Evolutionary conservation across 2,113 vertebrate genomes (phyloP).

Genomic region (Lepus americanus): DNA sequence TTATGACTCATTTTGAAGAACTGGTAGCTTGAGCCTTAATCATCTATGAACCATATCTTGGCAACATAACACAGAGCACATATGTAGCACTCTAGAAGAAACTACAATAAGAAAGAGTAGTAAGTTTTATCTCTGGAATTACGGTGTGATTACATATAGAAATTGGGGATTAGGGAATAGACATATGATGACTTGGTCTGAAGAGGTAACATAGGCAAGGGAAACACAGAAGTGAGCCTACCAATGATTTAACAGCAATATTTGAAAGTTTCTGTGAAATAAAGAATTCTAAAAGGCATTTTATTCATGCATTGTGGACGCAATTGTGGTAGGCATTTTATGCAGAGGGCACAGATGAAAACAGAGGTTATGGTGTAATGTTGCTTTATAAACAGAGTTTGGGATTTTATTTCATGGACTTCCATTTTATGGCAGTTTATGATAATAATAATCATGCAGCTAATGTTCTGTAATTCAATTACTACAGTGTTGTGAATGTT

Average conservation of each 20-base stretch:
- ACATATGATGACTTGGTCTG: background rate
- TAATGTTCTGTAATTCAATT: conserved; percentile 89
- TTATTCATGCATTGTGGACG: background rate
- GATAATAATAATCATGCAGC: conserved; percentile 83
- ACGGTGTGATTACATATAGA: background rate
- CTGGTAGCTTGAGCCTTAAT: background rate
- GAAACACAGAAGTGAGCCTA: background rate
- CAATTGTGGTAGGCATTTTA: background rate
- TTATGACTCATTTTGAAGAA: background rate
- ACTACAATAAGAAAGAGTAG: background rate
- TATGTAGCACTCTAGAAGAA: background rate
- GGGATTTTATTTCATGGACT: conserved; percentile 77
- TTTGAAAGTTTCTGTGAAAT: conserved; percentile 53
- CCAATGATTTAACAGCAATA: background rate
- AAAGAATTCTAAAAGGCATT: background rate
- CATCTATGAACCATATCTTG: background rate
- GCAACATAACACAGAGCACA: background rate
- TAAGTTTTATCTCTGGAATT: background rate
- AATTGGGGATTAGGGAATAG: background rate
- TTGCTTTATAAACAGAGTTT: conserved; percentile 74
- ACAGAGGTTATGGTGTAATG: background rate
- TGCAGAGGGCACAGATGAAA: background rate
- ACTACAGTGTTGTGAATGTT: conserved; percentile 83
- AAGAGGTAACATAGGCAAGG: background rate
- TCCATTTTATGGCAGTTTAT: conserved; percentile 79